A percentile compares a stretch with the other conserved stretches of the same genome.
Evolutionary conservation across 53 echinoderm and acorn worm genomes (phyloP).

Genomic region (Zoroaster sp.): DNA sequence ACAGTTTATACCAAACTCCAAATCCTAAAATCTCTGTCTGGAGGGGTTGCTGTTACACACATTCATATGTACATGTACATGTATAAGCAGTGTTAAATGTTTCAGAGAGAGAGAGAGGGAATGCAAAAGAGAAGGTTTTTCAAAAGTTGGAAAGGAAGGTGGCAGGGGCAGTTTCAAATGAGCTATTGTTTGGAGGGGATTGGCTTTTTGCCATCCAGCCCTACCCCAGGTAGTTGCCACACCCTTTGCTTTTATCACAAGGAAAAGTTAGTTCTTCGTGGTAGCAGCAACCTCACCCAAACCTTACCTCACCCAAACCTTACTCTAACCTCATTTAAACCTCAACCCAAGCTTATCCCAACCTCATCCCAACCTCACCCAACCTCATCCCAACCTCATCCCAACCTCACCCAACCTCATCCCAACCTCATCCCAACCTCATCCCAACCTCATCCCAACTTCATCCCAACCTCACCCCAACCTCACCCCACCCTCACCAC

Average conservation of each 20-base stretch:
- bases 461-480: neutral
- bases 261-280: neutral
- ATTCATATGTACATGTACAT: neutral
- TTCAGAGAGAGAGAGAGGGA: too few relatives aligned
- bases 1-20: neutral
- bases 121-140: too few relatives aligned
- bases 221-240: too few relatives aligned
- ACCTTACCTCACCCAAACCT: neutral
- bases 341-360: neutral
- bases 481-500: neutral
- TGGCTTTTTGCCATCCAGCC: too few relatives aligned
- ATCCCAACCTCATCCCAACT: neutral
- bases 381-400: neutral
- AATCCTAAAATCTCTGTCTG: neutral
- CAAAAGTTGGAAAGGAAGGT: too few relatives aligned
- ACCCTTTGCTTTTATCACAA: neutral
- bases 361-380: slow-evolving; percentile 4
- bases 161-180: too few relatives aligned
- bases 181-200: too few relatives aligned
- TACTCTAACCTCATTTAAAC: neutral
- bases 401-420: neutral
- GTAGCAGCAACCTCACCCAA: neutral
- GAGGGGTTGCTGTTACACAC: neutral
- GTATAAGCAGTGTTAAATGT: neutral
- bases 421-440: neutral